A percentile compares a stretch with the other conserved stretches of the same genome.
phyloP scores from a whole-genome alignment of 1,140 invertebrate genomes.

The Aporrectodea caliginosa region DNA sequence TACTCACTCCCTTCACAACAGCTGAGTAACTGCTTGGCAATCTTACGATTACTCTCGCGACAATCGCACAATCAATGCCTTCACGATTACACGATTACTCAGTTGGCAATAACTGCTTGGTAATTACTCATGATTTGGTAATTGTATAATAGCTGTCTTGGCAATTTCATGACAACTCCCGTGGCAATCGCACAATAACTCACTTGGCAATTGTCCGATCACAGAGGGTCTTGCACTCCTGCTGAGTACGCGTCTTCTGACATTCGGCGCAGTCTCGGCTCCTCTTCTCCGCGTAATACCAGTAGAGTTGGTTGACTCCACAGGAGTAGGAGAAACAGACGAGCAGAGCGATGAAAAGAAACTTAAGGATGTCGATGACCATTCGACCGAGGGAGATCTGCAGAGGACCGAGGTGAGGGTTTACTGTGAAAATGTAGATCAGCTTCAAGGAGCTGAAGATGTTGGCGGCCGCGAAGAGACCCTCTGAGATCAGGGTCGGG shows the following conservation, averaged over 20 bases:
- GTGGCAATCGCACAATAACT: too few species aligned
- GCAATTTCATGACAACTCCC: too few species aligned
- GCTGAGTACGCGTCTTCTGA: background rate
- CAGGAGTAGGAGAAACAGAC: conserved; percentile 95
- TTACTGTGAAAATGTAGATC: conserved; percentile 98
- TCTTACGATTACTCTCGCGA: too few species aligned
- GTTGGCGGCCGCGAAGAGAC: conserved; percentile 89
- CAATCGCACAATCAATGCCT: too few species aligned
- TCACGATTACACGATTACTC: too few species aligned
- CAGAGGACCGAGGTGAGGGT: conserved; percentile 92
- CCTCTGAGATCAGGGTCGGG: conserved; percentile 90
- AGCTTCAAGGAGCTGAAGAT: conserved; percentile 95
- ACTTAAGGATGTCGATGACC: conserved; percentile 98
- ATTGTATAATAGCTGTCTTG: too few species aligned
- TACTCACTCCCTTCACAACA: too few species aligned
- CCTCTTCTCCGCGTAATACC: conserved; percentile 95
- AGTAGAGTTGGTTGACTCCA: conserved; percentile 86
- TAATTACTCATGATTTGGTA: too few species aligned
- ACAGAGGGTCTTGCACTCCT: background rate
- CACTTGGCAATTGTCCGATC: background rate
- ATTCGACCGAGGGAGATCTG: conserved; percentile 95
- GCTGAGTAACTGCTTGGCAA: too few species aligned
- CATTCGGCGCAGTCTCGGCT: conserved; percentile 70
- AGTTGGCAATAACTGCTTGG: too few species aligned
- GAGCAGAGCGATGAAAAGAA: conserved; percentile 86